Base-by-base conservation (phyloP, 2,797 vertebrate species). In the Coranthus polyacanthus region DNA sequence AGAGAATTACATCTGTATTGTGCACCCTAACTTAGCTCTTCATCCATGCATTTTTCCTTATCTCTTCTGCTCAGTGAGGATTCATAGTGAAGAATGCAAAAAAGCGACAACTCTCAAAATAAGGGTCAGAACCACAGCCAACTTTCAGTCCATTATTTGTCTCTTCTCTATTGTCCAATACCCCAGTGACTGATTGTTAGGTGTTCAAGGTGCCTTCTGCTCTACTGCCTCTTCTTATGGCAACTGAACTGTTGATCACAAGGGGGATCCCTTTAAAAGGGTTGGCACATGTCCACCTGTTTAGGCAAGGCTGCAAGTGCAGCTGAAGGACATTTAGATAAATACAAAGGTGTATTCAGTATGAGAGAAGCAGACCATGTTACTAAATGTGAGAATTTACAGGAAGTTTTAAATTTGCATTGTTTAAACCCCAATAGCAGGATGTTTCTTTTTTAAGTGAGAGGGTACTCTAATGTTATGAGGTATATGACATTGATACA, bases 201-300 rank as follows among this genome's bases (percentile, higher is more conserved):
- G 7, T 70, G 52, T 34, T 82, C 71, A 84, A 88, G 77, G 65
- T 82, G 76, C 64, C 81, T 86, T 73, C 72, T 77, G 66, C 12
- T 82, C 52, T 3, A 6, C 38, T 70, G 54, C 50, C 41, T 72
- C 52, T 71, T 44, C 60, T 56, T 56, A 66, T 53, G 29, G 64
- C 62, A 73, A 54, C 59, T 41, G 49, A 69, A 68, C 44, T 61
- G 62, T 69, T 82, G 68, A 84, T 82, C 56, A 75, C 32, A 64
- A 58, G 57, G 10, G 53, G 39, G 47, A 53, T 51, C 45, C 42
- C 47, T 67, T 69, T 80, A 38, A 76, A 18, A 61, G 45, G 54
- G 26, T 45, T 85, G 82, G 82, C 77, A 66, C 42, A 24, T 47
- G 32, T 76, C 62, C 77, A 83, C 45, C 59, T 69, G 37, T 75